These are phyloP conservation scores for Drosophila melanica DNA, from an alignment of 1,140 invertebrate species.

Conservation along the genomic window DNA sequence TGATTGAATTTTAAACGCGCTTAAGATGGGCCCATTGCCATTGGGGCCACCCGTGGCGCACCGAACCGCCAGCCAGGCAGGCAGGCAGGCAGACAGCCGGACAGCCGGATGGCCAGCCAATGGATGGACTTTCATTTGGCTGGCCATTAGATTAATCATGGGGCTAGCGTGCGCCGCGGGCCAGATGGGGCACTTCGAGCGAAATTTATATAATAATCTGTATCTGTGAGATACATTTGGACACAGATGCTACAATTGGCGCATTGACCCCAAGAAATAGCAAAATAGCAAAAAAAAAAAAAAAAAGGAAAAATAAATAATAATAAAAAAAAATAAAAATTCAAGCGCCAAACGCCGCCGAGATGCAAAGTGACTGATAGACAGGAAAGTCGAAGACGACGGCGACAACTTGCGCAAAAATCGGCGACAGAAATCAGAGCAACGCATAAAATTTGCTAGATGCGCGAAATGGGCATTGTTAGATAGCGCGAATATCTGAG, in stretches of 20 bases:
- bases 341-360: slow-evolving; percentile 46
- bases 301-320: not conserved
- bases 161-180: slow-evolving; percentile 35
- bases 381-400: slow-evolving; percentile 34
- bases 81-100: not conserved
- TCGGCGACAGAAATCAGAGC: slow-evolving; percentile 55
- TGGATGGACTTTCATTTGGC: slow-evolving; percentile 38
- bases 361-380: slow-evolving; percentile 70
- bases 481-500: slow-evolving; percentile 34
- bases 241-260: slow-evolving; percentile 48
- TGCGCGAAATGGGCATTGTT: slow-evolving; percentile 50
- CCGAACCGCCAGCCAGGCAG: not conserved
- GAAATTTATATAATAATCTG: slow-evolving; percentile 53
- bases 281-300: slow-evolving; percentile 15
- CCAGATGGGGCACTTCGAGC: slow-evolving; percentile 35
- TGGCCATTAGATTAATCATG: slow-evolving; percentile 52
- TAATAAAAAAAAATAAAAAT: slow-evolving; percentile 14
- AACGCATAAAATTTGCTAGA: slow-evolving; percentile 55
- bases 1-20: slow-evolving; percentile 75
- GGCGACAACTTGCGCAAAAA: slow-evolving; percentile 58
- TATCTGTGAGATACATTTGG: slow-evolving; percentile 47
- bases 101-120: not conserved
- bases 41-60: slow-evolving; percentile 50
- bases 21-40: slow-evolving; percentile 38
- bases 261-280: slow-evolving; percentile 58